Percentiles rank a stretch among this genome's conserved stretches.
phyloP scores from a whole-genome alignment of 2,113 vertebrate genomes.

The Prionailurus viverrinus region DNA sequence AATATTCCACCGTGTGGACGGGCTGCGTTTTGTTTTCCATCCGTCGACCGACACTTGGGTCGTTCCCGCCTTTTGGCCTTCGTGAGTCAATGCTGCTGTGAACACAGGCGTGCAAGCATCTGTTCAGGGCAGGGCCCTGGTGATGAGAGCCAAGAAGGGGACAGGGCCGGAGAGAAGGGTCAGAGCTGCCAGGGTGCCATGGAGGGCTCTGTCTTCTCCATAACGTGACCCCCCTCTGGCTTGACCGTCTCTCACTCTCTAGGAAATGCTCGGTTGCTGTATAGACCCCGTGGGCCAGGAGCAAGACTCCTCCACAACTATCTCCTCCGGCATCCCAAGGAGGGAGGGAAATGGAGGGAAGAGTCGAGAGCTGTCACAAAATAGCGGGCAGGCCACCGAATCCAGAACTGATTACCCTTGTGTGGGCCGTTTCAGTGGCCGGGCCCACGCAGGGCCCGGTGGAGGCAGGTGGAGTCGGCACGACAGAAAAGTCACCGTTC shows the following conservation, averaged over 20 bases:
- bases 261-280: background rate
- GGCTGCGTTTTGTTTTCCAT: background rate
- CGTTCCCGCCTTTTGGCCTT: fast-evolving
- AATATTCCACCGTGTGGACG: fast-evolving
- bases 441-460: fast-evolving
- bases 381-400: fast-evolving
- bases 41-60: fast-evolving
- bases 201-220: too few relatives aligned
- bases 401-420: background rate
- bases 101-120: too few relatives aligned
- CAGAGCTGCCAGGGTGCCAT: fast-evolving
- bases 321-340: background rate
- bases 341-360: background rate
- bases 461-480: background rate
- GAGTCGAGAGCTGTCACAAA: background rate
- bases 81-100: background rate
- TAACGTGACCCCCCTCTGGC: too few relatives aligned
- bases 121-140: too few relatives aligned
- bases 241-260: background rate
- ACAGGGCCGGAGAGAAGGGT: background rate
- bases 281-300: background rate
- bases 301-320: background rate
- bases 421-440: background rate
- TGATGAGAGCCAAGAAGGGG: background rate
- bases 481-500: background rate